phyloP scores from a whole-genome alignment of 53 echinoderm and acorn worm species.

The Arbacia lixula region DNA sequence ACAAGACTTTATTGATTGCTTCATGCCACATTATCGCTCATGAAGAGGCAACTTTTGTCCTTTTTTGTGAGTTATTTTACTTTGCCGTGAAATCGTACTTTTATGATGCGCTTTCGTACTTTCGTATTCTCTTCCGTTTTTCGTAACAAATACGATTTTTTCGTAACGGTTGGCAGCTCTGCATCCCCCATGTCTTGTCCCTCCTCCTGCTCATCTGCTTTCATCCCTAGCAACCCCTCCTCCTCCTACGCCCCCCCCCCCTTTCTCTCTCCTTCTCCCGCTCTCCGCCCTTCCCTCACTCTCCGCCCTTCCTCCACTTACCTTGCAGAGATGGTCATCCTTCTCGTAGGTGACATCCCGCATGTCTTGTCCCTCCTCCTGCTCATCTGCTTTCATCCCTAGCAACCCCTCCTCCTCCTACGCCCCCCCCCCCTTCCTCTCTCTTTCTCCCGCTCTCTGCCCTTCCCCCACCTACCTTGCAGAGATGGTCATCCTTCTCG shows the following conservation, averaged over 20 bases:
- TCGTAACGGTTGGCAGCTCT: too few relatives aligned
- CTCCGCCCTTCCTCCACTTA: constrained; percentile 63
- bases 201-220: constrained; percentile 73
- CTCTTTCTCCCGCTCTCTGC: background rate
- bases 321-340: constrained; percentile 82
- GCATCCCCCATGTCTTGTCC: constrained; percentile 79
- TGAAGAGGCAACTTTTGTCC: too few relatives aligned
- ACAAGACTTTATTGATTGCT: constrained; percentile 69
- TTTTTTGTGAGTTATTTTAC: too few relatives aligned
- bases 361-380: constrained; percentile 76
- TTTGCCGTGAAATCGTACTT: too few relatives aligned
- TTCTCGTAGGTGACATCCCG: constrained; percentile 73
- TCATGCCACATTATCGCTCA: too few relatives aligned
- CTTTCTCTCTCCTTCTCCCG: constrained; percentile 70
- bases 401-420: constrained; percentile 89
- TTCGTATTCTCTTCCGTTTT: too few relatives aligned
- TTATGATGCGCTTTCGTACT: too few relatives aligned
- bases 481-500: constrained; percentile 75
- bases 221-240: constrained; percentile 83
- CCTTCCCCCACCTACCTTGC: constrained; percentile 61
- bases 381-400: constrained; percentile 74
- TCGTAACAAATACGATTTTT: too few relatives aligned
- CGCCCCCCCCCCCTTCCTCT: background rate
- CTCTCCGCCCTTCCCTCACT: constrained; percentile 66
- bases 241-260: constrained; percentile 72